Evolutionary conservation across 1,140 invertebrate genomes (phyloP).

Genomic region (Nasonia giraulti): DNA sequence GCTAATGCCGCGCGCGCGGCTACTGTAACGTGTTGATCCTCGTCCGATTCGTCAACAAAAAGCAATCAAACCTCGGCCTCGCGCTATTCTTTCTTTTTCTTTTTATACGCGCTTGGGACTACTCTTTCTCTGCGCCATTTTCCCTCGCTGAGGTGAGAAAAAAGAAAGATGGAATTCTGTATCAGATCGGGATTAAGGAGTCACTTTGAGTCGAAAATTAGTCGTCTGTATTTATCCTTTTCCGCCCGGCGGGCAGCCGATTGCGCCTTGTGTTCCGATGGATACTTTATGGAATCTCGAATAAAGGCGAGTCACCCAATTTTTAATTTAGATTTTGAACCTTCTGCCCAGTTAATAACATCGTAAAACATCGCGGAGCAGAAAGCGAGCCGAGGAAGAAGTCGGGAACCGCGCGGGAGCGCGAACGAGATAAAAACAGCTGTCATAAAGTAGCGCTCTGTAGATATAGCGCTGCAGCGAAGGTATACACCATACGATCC

Average conservation of each 20-base stretch:
- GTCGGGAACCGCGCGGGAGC: background rate
- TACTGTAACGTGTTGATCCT: slow-evolving; percentile 69
- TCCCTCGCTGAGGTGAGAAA: background rate
- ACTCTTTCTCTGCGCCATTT: background rate
- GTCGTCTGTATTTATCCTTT: no score
- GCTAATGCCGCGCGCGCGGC: slow-evolving; percentile 59
- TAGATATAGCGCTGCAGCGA: slow-evolving; percentile 22
- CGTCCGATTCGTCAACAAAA: slow-evolving; percentile 67
- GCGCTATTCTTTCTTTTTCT: background rate
- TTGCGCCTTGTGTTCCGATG: no score
- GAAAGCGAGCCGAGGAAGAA: background rate
- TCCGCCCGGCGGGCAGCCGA: no score
- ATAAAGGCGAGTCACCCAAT: background rate
- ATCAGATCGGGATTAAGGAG: background rate
- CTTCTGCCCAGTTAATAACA: slow-evolving; percentile 28
- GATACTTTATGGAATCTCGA: no score
- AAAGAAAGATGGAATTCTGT: slow-evolving; percentile 7
- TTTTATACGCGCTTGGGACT: no score
- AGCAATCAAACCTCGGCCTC: slow-evolving; percentile 55
- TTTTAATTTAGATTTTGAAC: slow-evolving; percentile 37
- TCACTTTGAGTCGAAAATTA: background rate
- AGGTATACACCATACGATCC: slow-evolving; percentile 11
- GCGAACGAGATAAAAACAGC: slow-evolving; percentile 16
- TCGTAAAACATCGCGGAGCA: slow-evolving; percentile 20
- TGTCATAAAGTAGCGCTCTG: slow-evolving; percentile 38